A percentile compares a stretch with the other conserved stretches of the same genome.
phyloP scores from a whole-genome alignment of 1,140 invertebrate genomes.

The Drosophila serrata region DNA sequence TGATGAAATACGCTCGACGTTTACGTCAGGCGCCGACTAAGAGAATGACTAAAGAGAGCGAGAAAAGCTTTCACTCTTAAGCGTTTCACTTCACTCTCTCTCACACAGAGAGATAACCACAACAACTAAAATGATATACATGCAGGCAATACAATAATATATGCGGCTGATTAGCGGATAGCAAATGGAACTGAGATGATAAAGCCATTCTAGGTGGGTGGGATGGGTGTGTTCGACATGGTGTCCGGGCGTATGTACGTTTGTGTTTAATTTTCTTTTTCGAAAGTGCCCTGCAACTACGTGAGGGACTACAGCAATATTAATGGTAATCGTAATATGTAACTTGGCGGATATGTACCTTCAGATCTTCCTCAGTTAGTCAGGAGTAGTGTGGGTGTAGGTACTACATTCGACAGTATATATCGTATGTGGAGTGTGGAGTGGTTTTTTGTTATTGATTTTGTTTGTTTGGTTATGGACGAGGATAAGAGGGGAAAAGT shows the following conservation, averaged over 20 bases:
- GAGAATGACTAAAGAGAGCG: slow-evolving; percentile 13
- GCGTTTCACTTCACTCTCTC: not conserved
- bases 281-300: slow-evolving; percentile 54
- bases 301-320: slow-evolving; percentile 50
- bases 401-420: slow-evolving; percentile 65
- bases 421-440: slow-evolving; percentile 34
- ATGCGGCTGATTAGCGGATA: slow-evolving; percentile 30
- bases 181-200: slow-evolving; percentile 38
- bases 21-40: slow-evolving; percentile 30
- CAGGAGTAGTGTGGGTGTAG: slow-evolving; percentile 76
- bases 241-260: slow-evolving; percentile 17
- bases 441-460: slow-evolving; percentile 43
- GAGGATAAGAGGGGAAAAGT: slow-evolving; percentile 58
- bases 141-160: slow-evolving; percentile 32
- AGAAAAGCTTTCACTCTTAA: slow-evolving; percentile 4
- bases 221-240: slow-evolving; percentile 17
- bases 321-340: slow-evolving; percentile 52
- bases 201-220: slow-evolving; percentile 31
- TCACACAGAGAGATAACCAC: slow-evolving; percentile 19
- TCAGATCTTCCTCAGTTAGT: slow-evolving; percentile 84
- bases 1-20: slow-evolving; percentile 33
- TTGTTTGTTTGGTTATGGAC: slow-evolving; percentile 36
- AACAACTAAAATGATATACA: slow-evolving; percentile 25
- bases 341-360: slow-evolving; percentile 79
- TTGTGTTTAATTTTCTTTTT: not conserved